phyloP scores from a whole-genome alignment of 2,888 invertebrate species.

The Gisinianus flammeolus region DNA sequence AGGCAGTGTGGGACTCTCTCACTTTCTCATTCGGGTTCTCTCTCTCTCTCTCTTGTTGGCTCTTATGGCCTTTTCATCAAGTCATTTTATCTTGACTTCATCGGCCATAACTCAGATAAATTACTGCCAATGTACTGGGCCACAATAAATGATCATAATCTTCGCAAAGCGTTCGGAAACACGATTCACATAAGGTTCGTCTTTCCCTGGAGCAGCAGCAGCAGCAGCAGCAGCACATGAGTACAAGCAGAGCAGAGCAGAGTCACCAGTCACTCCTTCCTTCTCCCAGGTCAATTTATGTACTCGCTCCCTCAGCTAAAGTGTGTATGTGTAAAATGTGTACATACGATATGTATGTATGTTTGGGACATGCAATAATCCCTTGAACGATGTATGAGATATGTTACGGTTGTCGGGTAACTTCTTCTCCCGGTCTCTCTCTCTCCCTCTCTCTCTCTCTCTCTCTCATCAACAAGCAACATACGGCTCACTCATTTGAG shows the following conservation, averaged over 20 bases:
- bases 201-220: neutral
- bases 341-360: neutral
- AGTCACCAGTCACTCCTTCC: constrained; percentile 8
- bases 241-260: neutral
- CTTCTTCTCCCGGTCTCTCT: neutral
- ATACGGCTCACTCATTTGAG: neutral
- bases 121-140: constrained; percentile 58
- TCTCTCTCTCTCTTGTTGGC: neutral
- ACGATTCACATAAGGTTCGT: constrained; percentile 51
- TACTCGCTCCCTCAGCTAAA: constrained; percentile 4
- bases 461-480: neutral
- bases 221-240: neutral
- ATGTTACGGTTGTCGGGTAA: neutral
- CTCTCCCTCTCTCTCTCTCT: neutral
- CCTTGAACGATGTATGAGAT: neutral
- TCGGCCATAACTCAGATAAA: constrained; percentile 59
- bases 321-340: neutral
- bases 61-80: constrained; percentile 58
- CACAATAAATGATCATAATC: constrained; percentile 59
- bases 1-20: neutral
- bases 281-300: constrained; percentile 6
- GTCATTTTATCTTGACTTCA: constrained; percentile 55
- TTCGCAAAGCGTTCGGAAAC: constrained; percentile 56
- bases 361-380: constrained; percentile 4
- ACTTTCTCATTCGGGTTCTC: constrained; percentile 5